phyloP scores from a whole-genome alignment of 2,888 invertebrate genomes.

The Meteorus colon region DNA sequence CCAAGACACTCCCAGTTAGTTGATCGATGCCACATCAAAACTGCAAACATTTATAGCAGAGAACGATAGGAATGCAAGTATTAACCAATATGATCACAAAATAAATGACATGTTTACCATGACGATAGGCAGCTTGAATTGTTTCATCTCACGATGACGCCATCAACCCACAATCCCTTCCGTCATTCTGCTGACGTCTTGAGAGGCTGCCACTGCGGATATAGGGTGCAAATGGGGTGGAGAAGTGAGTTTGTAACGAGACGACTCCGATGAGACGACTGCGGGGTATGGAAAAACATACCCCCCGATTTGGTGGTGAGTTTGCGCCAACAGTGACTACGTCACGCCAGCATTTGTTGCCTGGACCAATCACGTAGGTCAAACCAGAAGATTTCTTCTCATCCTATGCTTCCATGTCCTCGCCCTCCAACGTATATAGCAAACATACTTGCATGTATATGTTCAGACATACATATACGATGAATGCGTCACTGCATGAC shows the following conservation, averaged over 20 bases:
- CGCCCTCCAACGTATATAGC: background rate
- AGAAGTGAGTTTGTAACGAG: background rate
- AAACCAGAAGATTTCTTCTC: background rate
- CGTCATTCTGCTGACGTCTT: constrained; percentile 30
- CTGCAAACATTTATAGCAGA: background rate
- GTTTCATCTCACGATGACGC: background rate
- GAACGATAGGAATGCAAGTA: background rate
- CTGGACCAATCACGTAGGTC: constrained; percentile 28
- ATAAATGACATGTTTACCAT: background rate
- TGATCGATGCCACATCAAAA: constrained; percentile 6
- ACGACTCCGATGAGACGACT: background rate
- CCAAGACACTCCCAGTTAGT: constrained; percentile 8
- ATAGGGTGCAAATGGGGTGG: background rate
- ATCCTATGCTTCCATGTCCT: background rate
- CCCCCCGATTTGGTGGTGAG: background rate
- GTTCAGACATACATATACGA: background rate
- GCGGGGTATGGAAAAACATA: background rate
- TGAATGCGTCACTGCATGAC: background rate
- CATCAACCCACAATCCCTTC: constrained; percentile 7
- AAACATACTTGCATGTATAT: background rate
- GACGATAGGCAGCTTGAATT: background rate
- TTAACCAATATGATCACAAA: background rate
- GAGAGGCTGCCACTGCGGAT: background rate
- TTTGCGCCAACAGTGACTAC: constrained; percentile 21
- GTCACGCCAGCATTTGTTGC: constrained; percentile 13